Base-by-base conservation (phyloP, 2,888 invertebrate species). In the Morpho helenor region DNA sequence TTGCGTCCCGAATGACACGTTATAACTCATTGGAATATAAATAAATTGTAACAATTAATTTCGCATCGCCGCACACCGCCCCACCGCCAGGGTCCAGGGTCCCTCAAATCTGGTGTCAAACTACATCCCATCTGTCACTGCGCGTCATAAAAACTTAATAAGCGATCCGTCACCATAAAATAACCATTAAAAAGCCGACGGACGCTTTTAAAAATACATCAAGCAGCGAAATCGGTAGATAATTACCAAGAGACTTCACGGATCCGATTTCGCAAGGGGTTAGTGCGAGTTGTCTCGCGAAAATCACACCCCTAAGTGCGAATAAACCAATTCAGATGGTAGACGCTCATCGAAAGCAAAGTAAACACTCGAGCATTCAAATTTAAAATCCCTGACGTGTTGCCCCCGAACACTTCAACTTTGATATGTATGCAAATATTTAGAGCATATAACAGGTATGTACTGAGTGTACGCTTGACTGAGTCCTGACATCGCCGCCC, bases 91-190 rank as follows among this genome's bases (percentile, higher is more conserved):
- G 62, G 48, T 60, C 54, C 49, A 47, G 55, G 42, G 49, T 51
- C 61, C 61, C 61, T 56, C 85, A 82, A 80, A 80, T 82, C 85
- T 85, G 87, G 87, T 88, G 87, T 88, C 89, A 87, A 84, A 78
- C 86, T 86, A 84, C 87, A 85, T 75, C 87, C 78, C 89, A 89
- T 90, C 90, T 89, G 89, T 88, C 87, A 86, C 81, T 80, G 77
- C 73, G 64, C 67, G 75, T 82, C 82, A 87, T 88, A 87, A 88
- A 90, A 89, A 87, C 88, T 85, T 89, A 89, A 89, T 88, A 89
- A 89, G 83, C 82, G 84, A 89, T 90, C 85, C 80, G 89, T 90
- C 90, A 90, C 90, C 89, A 90, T 90, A 89, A 89, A 90, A 89
- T 87, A 87, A 77, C 84, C 87, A 90, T 89, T 90, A 88, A 87